phyloP scores from a whole-genome alignment of 2,113 vertebrate genomes.

The Dasyurus viverrinus region DNA sequence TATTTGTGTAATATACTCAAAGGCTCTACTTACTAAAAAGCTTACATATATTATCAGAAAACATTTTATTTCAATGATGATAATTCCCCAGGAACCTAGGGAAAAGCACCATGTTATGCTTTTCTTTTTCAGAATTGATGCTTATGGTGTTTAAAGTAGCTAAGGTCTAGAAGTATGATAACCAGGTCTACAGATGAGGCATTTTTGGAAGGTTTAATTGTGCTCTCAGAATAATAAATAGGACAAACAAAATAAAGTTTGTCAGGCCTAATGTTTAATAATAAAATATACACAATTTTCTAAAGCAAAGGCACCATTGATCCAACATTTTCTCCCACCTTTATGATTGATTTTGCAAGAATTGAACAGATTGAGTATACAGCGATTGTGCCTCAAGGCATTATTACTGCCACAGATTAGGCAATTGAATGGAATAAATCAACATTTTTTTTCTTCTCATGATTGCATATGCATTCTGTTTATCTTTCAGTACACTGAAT shows the following conservation, averaged over 20 bases:
- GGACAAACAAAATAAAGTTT: not conserved
- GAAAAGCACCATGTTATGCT: slow-evolving; percentile 32
- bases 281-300: not conserved
- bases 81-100: slow-evolving; percentile 51
- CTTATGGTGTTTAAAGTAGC: slow-evolving; percentile 31
- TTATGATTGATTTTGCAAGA: not conserved
- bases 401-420: slow-evolving; percentile 1
- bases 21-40: slow-evolving; percentile 68
- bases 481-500: not conserved
- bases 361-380: not conserved
- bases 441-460: not conserved
- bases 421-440: not conserved
- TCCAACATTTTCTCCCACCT: not conserved
- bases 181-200: not conserved
- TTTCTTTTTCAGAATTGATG: slow-evolving; percentile 54
- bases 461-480: slow-evolving; percentile 17
- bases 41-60: slow-evolving; percentile 62
- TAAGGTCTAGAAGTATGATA: slow-evolving; percentile 25
- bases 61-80: slow-evolving; percentile 64
- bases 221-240: slow-evolving; percentile 17
- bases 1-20: slow-evolving; percentile 71
- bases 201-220: not conserved
- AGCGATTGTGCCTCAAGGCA: not conserved
- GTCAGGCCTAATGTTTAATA: not conserved
- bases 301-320: not conserved